Base-by-base conservation (phyloP, 2,888 invertebrate genomes). In the Apamea monoglypha region DNA sequence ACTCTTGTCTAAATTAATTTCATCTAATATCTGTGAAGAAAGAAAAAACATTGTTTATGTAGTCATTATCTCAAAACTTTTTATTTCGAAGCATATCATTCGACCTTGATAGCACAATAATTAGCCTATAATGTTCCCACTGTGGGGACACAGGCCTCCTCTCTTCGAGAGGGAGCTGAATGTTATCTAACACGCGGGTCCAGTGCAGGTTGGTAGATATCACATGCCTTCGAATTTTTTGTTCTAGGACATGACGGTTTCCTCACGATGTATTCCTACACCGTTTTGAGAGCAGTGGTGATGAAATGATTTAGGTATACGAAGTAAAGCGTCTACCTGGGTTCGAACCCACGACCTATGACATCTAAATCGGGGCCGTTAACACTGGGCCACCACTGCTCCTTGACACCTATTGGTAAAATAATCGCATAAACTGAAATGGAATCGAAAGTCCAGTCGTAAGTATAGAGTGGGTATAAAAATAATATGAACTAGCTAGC, bases 1-100 rank as follows among this genome's bases (percentile, higher is more conserved):
- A 50, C 96, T 97, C 79, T 95, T 94, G 90, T 97, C 97, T 63
- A 98, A 92, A 90, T 97, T 97, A 91, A 98, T 97, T 95, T 98
- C 97, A 72, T 97, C 92, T 71, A 98, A 88, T 81, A 98, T 95
- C 98, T 98, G 94, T 72, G 96, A 96, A 91, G 36, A 76, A 83
- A 76, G n/a, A 63, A 53, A 64, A 36, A 1, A 36, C 25, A 14
- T 25, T 32, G 32, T 56, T 21, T 21, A n/a, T 14, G 29, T 16
- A 29, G 7, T 29, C 61, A 29, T 29, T 61, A 61, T 16, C 14
- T n/a, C n/a, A n/a, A 59, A 59, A 53, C 50, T 50, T 50, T 53
- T 14, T 10, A 44, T 1, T n/a, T n/a, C n/a, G n/a, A n/a, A n/a
- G n/a, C n/a, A n/a, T 4, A 36, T 29, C 6, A 29, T 56, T 56